phyloP scores from a whole-genome alignment of 2,797 vertebrate species.

The Hylomyscus alleni region DNA sequence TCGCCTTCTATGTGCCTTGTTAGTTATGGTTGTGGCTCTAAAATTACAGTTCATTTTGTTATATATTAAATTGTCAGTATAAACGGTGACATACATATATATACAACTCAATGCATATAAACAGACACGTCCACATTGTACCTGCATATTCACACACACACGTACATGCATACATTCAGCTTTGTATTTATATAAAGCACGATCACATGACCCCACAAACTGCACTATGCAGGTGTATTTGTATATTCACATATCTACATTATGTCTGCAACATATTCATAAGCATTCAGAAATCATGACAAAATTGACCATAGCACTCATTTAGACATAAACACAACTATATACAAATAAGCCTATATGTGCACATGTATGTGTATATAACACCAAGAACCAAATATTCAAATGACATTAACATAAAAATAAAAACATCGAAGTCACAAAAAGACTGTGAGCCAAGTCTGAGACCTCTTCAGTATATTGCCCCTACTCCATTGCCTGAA shows the following conservation, averaged over 20 bases:
- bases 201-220: not conserved
- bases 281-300: conserved; percentile 9
- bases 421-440: not conserved
- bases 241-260: not conserved
- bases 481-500: not conserved
- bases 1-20: not conserved
- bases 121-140: not conserved
- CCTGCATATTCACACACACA: not conserved
- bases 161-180: not conserved
- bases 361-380: not conserved
- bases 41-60: conserved; percentile 11
- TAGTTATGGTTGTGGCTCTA: not conserved
- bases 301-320: not conserved
- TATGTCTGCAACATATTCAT: conserved; percentile 16
- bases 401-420: not conserved
- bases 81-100: not conserved
- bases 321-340: not conserved
- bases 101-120: not conserved
- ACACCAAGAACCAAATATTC: conserved; percentile 4
- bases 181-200: not conserved
- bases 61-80: conserved; percentile 8
- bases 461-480: not conserved
- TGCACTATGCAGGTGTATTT: not conserved
- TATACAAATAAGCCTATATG: not conserved
- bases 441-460: not conserved